Base-by-base conservation (phyloP, 1,140 invertebrate species). In the Anastatus disparis region DNA sequence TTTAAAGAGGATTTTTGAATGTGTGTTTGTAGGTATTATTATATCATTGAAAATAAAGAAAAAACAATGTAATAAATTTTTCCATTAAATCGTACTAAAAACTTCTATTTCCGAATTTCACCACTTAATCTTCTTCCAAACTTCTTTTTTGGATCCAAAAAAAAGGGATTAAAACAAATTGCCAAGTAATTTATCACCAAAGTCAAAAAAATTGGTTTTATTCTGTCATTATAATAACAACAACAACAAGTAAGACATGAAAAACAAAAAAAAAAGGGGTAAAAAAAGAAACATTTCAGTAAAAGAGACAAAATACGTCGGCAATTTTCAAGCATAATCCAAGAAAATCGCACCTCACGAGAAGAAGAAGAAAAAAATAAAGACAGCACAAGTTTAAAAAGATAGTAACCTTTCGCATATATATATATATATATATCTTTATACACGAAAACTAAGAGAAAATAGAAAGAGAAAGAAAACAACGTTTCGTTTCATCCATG, bases 311-410 rank as follows among this genome's bases (percentile, higher is more conserved):
- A 58, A 17, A 67, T 56, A 12, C 9, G 7, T 22, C 35, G 64
- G 17, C 63, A 67, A 67, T 56, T 67, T 67, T 58, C 66, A 17
- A 59, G 44, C 29, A 59, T 70, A 70, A 70, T 70, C 58, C 38
- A n/a, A 42, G 56, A 62, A 62, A 62, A 62, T 62, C 31, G 59
- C 26, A 24, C 58, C 31, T 13, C 13, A 8, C 29, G 24, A 50
- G 6, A 68, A 53, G 31, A 48, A 42, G 50, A 44, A 53, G 17
- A 26, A 27, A 64, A 48, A 53, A 42, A 44, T 12, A 42, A 20
- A 24, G 22, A 38, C 17, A 27, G 29, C 53, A 13, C 24, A 17
- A 44, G 56, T 24, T 10, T 31, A n/a, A n/a, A 68, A 58, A 55
- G 65, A 68, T 68, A 61, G 66, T 69, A 56, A 69, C 56, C 66